Conservation (phyloP, 2,888 invertebrate species). For the Athalia cordata region DNA sequence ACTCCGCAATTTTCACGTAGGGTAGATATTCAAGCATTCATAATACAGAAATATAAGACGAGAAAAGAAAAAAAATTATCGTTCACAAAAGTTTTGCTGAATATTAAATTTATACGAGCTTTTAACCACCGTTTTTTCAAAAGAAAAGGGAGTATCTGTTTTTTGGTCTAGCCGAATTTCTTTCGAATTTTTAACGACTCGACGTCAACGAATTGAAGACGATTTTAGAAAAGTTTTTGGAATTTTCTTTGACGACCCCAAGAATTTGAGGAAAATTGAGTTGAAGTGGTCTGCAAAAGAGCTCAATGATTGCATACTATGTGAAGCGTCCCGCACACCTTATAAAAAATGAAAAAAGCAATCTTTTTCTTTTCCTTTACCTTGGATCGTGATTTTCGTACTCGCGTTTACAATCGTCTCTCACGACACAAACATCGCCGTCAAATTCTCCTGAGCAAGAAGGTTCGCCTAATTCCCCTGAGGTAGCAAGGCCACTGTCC, state of each 20-base stretch:
- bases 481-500: constrained; percentile 67
- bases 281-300: too few relatives aligned
- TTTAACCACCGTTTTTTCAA: background rate
- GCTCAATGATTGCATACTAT: background rate
- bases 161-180: too few relatives aligned
- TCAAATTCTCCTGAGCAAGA: constrained; percentile 62
- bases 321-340: too few relatives aligned
- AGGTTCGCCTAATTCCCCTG: constrained; percentile 66
- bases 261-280: too few relatives aligned
- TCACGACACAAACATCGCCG: constrained; percentile 57
- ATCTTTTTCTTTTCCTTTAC: constrained; percentile 48
- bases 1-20: too few relatives aligned
- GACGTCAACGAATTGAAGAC: too few relatives aligned
- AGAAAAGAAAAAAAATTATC: background rate
- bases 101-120: background rate
- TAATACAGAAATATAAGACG: background rate
- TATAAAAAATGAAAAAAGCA: too few relatives aligned
- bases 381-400: constrained; percentile 61
- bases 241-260: too few relatives aligned
- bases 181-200: too few relatives aligned
- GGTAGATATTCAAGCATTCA: background rate
- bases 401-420: constrained; percentile 52
- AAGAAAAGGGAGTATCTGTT: too few relatives aligned
- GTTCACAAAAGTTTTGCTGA: background rate
- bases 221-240: too few relatives aligned